A percentile compares a stretch with the other conserved stretches of the same genome.
These are phyloP conservation scores for Molanna angustata DNA, from an alignment of 2,888 invertebrate species.

Conservation along the genomic window DNA sequence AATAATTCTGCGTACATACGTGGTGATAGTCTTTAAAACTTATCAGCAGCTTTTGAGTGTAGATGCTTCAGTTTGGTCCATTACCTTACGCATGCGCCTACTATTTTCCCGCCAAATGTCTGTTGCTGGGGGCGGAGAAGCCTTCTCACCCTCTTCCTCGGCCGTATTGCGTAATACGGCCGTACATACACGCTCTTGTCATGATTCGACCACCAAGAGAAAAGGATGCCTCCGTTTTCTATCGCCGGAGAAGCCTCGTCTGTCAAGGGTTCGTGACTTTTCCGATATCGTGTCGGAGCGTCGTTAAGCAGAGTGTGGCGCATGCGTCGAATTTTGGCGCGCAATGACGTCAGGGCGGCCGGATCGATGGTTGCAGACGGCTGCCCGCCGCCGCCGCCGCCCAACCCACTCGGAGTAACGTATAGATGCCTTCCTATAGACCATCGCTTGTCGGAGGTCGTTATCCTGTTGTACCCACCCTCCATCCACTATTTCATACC, in stretches of 20 bases:
- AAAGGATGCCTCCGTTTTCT: not conserved
- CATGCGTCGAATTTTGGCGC: conserved; percentile 28
- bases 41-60: no score
- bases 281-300: not conserved
- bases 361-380: conserved; percentile 52
- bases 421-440: conserved; percentile 34
- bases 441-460: conserved; percentile 38
- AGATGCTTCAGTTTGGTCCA: conserved; percentile 9
- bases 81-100: conserved; percentile 24
- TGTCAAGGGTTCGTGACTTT: not conserved
- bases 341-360: conserved; percentile 41
- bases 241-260: not conserved
- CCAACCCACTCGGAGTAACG: conserved; percentile 20
- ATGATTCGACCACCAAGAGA: not conserved
- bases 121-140: conserved; percentile 21
- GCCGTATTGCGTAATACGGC: conserved; percentile 13
- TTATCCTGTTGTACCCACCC: conserved; percentile 40
- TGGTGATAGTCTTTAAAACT: no score
- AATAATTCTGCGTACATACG: no score
- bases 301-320: conserved; percentile 6
- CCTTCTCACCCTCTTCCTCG: conserved; percentile 29
- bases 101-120: conserved; percentile 25
- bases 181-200: not conserved
- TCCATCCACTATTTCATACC: conserved; percentile 37
- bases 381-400: conserved; percentile 32